Conservation (phyloP, 2,888 invertebrate species). For the Ormia ochracea region DNA sequence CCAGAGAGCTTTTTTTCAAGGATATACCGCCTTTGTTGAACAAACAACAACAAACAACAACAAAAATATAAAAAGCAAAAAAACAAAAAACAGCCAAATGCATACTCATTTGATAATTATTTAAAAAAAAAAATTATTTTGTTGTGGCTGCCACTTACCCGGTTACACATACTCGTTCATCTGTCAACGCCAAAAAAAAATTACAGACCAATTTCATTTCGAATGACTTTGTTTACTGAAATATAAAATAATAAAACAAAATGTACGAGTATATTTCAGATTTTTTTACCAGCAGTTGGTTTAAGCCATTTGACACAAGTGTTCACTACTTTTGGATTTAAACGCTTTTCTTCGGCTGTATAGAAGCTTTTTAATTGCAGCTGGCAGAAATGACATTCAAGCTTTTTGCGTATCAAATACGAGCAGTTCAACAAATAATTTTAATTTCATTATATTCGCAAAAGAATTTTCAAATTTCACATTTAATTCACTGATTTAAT, state of each 20-base stretch:
- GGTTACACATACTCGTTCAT: background rate
- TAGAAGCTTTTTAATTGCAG: no score
- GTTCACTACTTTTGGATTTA: background rate
- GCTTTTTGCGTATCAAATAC: no score
- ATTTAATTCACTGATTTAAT: no score
- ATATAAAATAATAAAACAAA: background rate
- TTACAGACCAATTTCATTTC: constrained; percentile 12
- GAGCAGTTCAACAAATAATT: no score
- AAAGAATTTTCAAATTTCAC: no score
- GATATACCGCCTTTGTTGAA: constrained; percentile 39
- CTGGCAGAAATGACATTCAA: no score
- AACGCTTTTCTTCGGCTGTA: background rate
- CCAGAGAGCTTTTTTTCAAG: constrained; percentile 42
- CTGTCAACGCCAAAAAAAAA: constrained; percentile 28
- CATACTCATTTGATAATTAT: constrained; percentile 4
- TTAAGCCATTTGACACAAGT: background rate
- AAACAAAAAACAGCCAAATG: background rate
- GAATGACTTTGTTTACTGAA: background rate
- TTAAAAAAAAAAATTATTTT: background rate
- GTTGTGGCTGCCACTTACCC: background rate
- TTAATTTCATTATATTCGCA: no score
- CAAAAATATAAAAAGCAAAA: no score
- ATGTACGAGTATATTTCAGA: background rate
- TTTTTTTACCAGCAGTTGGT: background rate
- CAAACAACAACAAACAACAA: no score